phyloP scores from a whole-genome alignment of 2,113 vertebrate species.

The Sclerurus mexicanus region DNA sequence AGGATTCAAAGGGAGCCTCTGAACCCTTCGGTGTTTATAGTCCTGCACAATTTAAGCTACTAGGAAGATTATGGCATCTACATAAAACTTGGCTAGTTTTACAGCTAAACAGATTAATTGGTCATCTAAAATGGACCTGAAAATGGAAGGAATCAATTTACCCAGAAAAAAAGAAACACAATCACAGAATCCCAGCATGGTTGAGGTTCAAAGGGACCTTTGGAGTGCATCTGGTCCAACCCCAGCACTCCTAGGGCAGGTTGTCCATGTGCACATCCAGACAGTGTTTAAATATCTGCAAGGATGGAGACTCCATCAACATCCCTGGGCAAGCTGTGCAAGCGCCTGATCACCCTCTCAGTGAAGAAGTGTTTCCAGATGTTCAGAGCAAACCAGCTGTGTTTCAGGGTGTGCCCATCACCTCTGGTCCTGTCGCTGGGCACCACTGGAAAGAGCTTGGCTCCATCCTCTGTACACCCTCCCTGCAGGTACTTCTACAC shows the following conservation, averaged over 20 bases:
- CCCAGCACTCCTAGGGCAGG: background rate
- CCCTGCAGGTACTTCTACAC: background rate
- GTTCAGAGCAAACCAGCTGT: background rate
- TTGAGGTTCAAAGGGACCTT: background rate
- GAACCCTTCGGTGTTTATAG: background rate
- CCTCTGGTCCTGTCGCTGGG: background rate
- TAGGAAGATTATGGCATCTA: background rate
- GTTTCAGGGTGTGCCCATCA: rapidly evolving
- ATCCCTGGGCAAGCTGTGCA: background rate
- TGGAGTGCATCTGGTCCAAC: background rate
- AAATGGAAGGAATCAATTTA: background rate
- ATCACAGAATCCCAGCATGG: background rate
- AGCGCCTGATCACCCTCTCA: background rate
- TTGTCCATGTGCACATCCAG: background rate
- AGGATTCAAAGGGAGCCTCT: background rate
- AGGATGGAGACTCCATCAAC: background rate
- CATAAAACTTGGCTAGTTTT: background rate
- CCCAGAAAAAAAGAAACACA: background rate
- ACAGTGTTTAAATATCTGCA: background rate
- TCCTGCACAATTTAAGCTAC: background rate
- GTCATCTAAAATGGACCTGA: background rate
- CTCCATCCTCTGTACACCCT: rapidly evolving
- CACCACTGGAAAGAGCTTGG: background rate
- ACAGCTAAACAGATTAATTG: background rate
- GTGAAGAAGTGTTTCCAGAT: background rate